These are phyloP conservation scores for Macrostomum lignano DNA, from an alignment of 1,140 invertebrate species.

Conservation along the genomic window DNA sequence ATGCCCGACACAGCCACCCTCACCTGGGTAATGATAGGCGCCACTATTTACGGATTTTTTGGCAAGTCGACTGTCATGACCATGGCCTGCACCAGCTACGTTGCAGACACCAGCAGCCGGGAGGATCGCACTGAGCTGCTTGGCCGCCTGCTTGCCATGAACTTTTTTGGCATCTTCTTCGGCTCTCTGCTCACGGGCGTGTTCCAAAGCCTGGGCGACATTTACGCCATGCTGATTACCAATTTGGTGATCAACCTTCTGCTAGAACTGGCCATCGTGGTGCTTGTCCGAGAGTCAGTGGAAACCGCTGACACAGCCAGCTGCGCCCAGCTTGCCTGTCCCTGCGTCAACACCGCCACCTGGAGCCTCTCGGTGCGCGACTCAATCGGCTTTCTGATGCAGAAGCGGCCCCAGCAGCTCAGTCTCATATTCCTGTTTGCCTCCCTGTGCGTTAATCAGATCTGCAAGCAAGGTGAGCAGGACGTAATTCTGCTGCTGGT, in stretches of 20 bases:
- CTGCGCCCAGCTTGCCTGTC: too few relatives aligned
- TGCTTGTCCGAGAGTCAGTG: too few relatives aligned
- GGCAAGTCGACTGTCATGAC: constrained; percentile 22
- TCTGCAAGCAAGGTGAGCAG: constrained; percentile 19
- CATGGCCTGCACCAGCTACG: constrained; percentile 24
- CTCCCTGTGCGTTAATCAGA: constrained; percentile 11
- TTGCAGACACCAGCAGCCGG: constrained; percentile 14
- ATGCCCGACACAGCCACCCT: constrained; percentile 9
- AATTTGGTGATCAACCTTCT: too few relatives aligned
- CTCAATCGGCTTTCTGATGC: too few relatives aligned
- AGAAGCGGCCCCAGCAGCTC: too few relatives aligned
- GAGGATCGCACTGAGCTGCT: constrained; percentile 14
- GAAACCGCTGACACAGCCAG: too few relatives aligned
- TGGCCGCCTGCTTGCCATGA: constrained; percentile 20
- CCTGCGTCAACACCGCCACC: too few relatives aligned
- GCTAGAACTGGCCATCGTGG: too few relatives aligned
- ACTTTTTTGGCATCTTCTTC: constrained; percentile 20
- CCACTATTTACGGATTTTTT: constrained; percentile 14
- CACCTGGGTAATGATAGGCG: constrained; percentile 12
- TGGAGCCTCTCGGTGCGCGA: too few relatives aligned
- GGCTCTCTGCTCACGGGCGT: constrained; percentile 17
- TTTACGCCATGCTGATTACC: constrained; percentile 13
- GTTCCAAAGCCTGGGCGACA: constrained; percentile 12
- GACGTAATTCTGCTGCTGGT: constrained; percentile 20
- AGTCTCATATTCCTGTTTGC: too few relatives aligned